These are phyloP conservation scores for Psittacula cyanocephala DNA, from an alignment of 2,113 vertebrate genomes.

Conservation along the genomic window DNA sequence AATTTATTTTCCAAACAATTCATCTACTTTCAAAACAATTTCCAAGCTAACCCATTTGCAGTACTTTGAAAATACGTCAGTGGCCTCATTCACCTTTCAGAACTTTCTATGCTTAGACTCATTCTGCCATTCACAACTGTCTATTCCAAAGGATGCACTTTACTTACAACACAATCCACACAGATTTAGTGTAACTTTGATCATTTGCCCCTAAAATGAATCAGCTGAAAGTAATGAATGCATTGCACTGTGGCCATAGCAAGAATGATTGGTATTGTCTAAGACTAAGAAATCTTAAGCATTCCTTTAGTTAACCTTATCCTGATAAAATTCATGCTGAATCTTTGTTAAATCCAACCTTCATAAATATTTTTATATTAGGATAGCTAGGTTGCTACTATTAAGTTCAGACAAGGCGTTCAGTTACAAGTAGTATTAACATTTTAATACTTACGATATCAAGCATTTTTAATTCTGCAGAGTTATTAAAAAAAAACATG, in stretches of 20 bases:
- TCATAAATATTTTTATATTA: background rate
- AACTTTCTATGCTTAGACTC: background rate
- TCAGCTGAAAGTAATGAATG: background rate
- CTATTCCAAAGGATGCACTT: background rate
- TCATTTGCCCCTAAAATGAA: background rate
- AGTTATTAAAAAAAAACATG: background rate
- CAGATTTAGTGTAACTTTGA: background rate
- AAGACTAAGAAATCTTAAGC: background rate
- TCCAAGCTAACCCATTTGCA: background rate
- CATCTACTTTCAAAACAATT: background rate
- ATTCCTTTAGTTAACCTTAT: background rate
- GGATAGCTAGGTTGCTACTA: background rate
- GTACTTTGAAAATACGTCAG: rapidly evolving
- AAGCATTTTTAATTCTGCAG: background rate
- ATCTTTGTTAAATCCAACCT: background rate
- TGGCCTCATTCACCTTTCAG: background rate
- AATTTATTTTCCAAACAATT: background rate
- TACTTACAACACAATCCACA: background rate
- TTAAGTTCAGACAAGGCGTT: background rate
- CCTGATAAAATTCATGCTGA: background rate
- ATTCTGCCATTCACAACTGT: background rate
- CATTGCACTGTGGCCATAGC: background rate
- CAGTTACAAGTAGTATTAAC: background rate
- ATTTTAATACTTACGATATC: background rate
- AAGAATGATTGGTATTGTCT: background rate